These are phyloP conservation scores for Campylorhamphus procurvoides DNA, from an alignment of 2,113 vertebrate genomes.

Conservation along the genomic window DNA sequence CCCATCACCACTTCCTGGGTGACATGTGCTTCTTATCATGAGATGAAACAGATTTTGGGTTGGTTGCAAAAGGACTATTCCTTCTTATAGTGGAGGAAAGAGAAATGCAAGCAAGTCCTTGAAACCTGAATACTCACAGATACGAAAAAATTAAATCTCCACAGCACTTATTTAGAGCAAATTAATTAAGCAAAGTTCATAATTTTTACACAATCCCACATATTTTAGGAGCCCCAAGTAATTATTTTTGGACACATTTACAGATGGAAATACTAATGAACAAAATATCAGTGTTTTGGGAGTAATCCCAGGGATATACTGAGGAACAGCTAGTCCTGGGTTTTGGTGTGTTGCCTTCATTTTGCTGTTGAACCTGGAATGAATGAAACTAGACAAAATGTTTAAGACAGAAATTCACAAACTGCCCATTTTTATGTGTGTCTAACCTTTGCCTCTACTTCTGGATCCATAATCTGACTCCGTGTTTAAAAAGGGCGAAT, in stretches of 20 bases:
- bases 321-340: neutral
- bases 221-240: neutral
- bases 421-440: neutral
- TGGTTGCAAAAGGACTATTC: neutral
- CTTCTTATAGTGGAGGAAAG: neutral
- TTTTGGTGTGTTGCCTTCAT: neutral
- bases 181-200: neutral
- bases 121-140: neutral
- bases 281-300: neutral
- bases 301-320: neutral
- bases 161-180: neutral
- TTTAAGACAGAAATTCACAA: neutral
- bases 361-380: neutral
- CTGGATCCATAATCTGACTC: neutral
- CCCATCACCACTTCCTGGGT: accelerated
- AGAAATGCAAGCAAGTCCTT: neutral
- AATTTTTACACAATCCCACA: neutral
- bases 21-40: neutral
- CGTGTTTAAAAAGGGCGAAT: neutral
- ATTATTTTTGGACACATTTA: neutral
- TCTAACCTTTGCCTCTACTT: neutral
- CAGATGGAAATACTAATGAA: neutral
- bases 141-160: neutral
- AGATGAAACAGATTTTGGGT: neutral
- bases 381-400: neutral